Evolutionary conservation across 2,888 invertebrate species (phyloP).

Genomic region (Melieria picta): DNA sequence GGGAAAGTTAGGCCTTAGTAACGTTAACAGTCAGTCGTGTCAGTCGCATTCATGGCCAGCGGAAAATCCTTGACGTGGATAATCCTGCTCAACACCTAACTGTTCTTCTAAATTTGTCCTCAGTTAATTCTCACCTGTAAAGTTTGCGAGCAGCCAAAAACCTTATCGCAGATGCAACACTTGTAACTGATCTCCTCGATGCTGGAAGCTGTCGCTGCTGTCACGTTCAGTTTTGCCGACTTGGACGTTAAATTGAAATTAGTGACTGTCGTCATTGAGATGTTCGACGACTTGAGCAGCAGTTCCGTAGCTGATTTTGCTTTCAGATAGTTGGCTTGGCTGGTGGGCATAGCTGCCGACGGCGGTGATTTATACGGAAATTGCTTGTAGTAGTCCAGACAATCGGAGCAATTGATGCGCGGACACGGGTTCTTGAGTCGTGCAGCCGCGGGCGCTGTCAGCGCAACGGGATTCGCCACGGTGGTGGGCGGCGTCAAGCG

Average conservation of each 20-base stretch:
- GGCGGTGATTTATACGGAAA: slow-evolving; percentile 30
- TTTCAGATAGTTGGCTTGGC: slow-evolving; percentile 25
- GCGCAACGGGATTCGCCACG: background rate
- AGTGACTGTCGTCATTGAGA: slow-evolving; percentile 54
- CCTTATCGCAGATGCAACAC: slow-evolving; percentile 65
- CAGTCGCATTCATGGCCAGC: no score
- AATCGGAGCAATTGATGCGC: slow-evolving; percentile 54
- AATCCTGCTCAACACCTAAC: no score
- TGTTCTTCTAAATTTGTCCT: no score
- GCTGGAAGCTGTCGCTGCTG: slow-evolving; percentile 29
- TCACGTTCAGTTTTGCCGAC: slow-evolving; percentile 31
- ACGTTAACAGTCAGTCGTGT: no score
- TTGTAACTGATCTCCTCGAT: slow-evolving; percentile 63
- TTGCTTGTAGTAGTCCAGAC: slow-evolving; percentile 54
- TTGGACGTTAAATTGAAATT: slow-evolving; percentile 50
- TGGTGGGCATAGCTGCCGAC: background rate
- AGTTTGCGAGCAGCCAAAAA: slow-evolving; percentile 64
- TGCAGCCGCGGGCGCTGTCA: background rate
- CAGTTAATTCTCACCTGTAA: slow-evolving; percentile 57
- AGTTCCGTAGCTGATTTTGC: slow-evolving; percentile 36
- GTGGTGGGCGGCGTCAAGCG: slow-evolving; percentile 34
- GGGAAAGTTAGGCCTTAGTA: no score
- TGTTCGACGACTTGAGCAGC: slow-evolving; percentile 40
- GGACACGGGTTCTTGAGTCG: slow-evolving; percentile 45
- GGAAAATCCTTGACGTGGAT: no score